phyloP scores from a whole-genome alignment of 1,140 invertebrate genomes.

The Rhopalosiphum padi region DNA sequence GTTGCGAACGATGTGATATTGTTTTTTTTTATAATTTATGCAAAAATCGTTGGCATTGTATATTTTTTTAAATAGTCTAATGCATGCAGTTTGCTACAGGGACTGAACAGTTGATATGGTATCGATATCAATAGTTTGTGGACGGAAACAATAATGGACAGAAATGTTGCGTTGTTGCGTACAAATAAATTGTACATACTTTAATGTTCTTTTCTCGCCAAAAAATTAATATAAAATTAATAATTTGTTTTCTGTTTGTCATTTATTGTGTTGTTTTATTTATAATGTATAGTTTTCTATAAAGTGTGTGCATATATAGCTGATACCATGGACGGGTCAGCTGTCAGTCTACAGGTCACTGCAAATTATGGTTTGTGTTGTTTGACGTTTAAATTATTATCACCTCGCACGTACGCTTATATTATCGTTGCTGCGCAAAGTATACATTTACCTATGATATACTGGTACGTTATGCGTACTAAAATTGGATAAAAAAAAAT shows the following conservation, averaged over 20 bases:
- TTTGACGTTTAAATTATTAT: neutral
- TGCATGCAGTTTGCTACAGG: neutral
- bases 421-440: neutral
- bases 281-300: neutral
- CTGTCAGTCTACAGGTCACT: neutral
- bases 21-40: neutral
- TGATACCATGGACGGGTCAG: neutral
- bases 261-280: neutral
- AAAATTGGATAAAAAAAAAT: neutral
- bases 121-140: neutral
- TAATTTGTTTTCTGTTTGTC: neutral
- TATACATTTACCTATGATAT: neutral
- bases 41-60: neutral
- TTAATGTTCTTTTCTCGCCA: neutral
- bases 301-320: neutral
- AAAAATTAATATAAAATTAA: too few species aligned
- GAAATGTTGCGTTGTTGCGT: too few species aligned
- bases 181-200: neutral
- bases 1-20: neutral
- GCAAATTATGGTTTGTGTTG: neutral
- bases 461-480: neutral
- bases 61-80: neutral
- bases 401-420: neutral
- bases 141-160: neutral
- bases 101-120: neutral